Evolutionary conservation across 2,888 invertebrate species (phyloP).

Genomic region (Cyclophora punctaria): DNA sequence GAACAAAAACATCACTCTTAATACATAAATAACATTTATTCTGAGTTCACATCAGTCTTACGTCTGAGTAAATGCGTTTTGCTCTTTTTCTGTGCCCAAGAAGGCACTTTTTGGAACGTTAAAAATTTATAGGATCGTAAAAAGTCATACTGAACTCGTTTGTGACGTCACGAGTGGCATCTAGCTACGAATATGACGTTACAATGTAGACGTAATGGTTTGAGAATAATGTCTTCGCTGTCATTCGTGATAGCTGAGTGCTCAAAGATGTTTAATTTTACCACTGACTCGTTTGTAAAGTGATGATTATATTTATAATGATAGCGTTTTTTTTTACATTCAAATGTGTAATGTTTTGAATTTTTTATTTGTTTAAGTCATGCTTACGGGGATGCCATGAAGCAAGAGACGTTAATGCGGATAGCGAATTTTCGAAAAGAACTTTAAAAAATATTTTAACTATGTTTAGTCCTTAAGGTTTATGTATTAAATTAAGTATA

Average conservation of each 20-base stretch:
- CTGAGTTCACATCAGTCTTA: constrained; percentile 33
- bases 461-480: no score
- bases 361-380: no score
- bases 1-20: neutral
- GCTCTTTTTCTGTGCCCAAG: constrained; percentile 39
- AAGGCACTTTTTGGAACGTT: constrained; percentile 58
- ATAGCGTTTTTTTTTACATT: no score
- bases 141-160: constrained; percentile 53
- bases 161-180: constrained; percentile 38
- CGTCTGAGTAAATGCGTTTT: constrained; percentile 33
- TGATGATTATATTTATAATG: no score
- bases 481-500: no score
- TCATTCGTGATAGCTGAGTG: constrained; percentile 1
- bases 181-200: constrained; percentile 47
- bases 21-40: constrained; percentile 13
- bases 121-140: constrained; percentile 68
- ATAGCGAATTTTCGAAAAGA: no score
- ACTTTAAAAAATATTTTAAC: no score
- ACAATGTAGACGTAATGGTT: constrained; percentile 39
- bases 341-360: no score
- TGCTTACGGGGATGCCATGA: no score
- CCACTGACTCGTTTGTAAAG: no score
- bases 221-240: constrained; percentile 19
- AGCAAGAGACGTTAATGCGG: no score
- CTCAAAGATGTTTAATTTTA: no score